These are phyloP conservation scores for Diaprepes abbreviatus DNA, from an alignment of 2,888 invertebrate genomes.

Conservation along the genomic window DNA sequence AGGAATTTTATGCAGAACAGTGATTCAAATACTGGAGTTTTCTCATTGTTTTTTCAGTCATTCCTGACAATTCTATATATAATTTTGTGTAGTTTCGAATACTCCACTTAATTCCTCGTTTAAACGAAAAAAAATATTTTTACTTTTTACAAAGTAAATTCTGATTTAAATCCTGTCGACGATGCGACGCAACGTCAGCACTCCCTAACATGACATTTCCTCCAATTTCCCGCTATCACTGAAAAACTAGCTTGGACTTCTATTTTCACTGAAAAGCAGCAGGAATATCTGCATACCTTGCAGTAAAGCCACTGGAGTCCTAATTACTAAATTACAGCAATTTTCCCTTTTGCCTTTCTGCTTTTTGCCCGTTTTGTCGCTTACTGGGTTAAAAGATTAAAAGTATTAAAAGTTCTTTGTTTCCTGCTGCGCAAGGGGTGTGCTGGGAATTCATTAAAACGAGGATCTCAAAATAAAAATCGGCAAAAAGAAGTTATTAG, in stretches of 20 bases:
- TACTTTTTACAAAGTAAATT: not conserved
- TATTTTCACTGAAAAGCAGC: conserved; percentile 34
- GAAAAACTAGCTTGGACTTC: conserved; percentile 28
- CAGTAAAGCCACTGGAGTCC: conserved; percentile 40
- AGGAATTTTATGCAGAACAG: too few species aligned
- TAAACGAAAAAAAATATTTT: too few species aligned
- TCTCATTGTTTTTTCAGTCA: too few species aligned
- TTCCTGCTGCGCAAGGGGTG: conserved; percentile 30
- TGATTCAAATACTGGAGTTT: too few species aligned
- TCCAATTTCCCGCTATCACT: conserved; percentile 11
- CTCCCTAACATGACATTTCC: conserved; percentile 15
- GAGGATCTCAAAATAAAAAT: conserved; percentile 26
- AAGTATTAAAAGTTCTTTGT: conserved; percentile 47
- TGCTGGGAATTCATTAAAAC: conserved; percentile 39
- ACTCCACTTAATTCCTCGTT: too few species aligned
- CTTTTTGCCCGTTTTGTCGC: conserved; percentile 43
- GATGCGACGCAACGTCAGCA: conserved; percentile 17
- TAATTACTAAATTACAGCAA: conserved; percentile 49
- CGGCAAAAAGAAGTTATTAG: conserved; percentile 21
- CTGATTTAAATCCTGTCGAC: not conserved
- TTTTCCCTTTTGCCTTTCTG: conserved; percentile 44
- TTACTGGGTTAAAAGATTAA: conserved; percentile 44
- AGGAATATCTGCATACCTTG: conserved; percentile 46
- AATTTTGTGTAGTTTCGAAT: too few species aligned
- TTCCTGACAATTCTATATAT: too few species aligned